phyloP scores from a whole-genome alignment of 2,888 invertebrate genomes.

The Oscheius sp. region DNA sequence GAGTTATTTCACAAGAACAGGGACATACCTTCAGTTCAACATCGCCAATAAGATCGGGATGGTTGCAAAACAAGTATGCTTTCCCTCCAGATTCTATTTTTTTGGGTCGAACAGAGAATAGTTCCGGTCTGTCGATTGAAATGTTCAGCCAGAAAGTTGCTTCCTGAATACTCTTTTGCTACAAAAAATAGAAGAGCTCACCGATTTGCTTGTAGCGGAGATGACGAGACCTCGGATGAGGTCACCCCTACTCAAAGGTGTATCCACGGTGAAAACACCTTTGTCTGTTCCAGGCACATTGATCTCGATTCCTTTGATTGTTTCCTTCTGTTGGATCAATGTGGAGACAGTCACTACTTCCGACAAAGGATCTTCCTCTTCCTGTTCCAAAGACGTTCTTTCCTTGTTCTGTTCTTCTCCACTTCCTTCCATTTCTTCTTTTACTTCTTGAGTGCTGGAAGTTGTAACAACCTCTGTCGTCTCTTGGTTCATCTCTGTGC shows the following conservation, averaged over 20 bases:
- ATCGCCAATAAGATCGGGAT: slow-evolving; percentile 28
- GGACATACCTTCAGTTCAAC: slow-evolving; percentile 27
- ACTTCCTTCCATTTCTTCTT: slow-evolving; percentile 13
- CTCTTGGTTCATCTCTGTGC: neutral
- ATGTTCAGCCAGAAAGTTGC: neutral
- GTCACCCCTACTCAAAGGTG: slow-evolving; percentile 10
- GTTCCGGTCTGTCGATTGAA: slow-evolving; percentile 26
- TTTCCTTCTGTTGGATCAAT: slow-evolving; percentile 13
- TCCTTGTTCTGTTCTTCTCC: slow-evolving; percentile 1
- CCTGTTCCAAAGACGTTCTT: slow-evolving; percentile 1
- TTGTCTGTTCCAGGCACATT: slow-evolving; percentile 10
- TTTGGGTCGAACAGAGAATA: slow-evolving; percentile 30
- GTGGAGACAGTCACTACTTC: slow-evolving; percentile 30
- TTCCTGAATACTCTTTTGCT: neutral
- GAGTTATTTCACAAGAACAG: neutral
- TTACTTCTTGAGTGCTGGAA: neutral
- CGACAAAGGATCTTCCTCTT: slow-evolving; percentile 31
- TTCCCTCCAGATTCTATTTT: slow-evolving; percentile 27
- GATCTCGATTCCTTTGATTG: slow-evolving; percentile 1
- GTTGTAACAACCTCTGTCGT: neutral
- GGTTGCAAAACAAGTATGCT: slow-evolving; percentile 33
- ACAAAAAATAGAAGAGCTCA: neutral
- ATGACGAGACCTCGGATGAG: slow-evolving; percentile 25
- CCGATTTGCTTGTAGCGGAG: neutral
- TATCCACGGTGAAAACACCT: neutral